These are phyloP conservation scores for Lynx canadensis DNA, from an alignment of 2,113 vertebrate genomes.

Conservation along the genomic window DNA sequence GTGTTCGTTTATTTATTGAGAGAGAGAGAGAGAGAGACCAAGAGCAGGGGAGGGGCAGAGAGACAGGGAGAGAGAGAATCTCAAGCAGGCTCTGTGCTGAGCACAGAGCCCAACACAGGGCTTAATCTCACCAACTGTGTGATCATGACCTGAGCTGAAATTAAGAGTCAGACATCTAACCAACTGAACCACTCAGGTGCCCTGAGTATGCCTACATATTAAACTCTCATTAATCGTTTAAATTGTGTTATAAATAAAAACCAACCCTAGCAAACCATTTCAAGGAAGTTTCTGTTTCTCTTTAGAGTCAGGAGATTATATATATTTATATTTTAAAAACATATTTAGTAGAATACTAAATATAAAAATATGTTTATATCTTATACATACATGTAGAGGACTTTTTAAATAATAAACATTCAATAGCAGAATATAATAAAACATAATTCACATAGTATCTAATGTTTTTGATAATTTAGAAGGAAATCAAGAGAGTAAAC, in stretches of 20 bases:
- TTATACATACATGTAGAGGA: not conserved
- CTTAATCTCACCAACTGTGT: too few species aligned
- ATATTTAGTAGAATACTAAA: not conserved
- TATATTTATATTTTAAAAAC: not conserved
- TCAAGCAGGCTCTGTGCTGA: too few species aligned
- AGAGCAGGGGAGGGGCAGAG: too few species aligned
- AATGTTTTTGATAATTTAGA: constrained; percentile 5
- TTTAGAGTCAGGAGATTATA: not conserved
- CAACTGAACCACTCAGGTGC: too few species aligned
- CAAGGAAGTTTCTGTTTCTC: not conserved
- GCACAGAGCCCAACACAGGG: too few species aligned
- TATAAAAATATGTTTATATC: not conserved
- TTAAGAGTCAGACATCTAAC: too few species aligned
- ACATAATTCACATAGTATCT: not conserved
- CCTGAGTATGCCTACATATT: not conserved
- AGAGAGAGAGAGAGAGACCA: too few species aligned
- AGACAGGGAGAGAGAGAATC: too few species aligned
- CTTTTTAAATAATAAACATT: constrained; percentile 19
- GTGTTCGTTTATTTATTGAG: too few species aligned
- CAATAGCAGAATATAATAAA: constrained; percentile 8
- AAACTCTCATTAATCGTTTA: constrained; percentile 1
- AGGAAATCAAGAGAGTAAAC: not conserved
- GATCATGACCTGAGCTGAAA: too few species aligned
- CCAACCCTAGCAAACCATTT: not conserved
- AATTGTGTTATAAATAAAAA: constrained; percentile 26